Conservation (phyloP, 2,797 vertebrate genomes). For the Hypotaenidia okinawae region DNA sequence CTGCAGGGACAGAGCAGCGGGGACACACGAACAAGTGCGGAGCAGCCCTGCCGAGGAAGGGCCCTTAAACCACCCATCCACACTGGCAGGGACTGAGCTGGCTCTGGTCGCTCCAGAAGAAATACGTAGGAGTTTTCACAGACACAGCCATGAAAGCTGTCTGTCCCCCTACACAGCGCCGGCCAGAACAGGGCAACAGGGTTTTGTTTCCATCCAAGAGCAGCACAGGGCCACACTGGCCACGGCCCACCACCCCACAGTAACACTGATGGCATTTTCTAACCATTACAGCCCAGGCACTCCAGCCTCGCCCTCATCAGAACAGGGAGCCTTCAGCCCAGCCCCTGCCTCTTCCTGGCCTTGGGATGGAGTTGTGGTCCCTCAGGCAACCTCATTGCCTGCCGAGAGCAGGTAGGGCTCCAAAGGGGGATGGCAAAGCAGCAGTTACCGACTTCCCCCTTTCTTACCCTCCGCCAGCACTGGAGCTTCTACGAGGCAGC, state of each 20-base stretch:
- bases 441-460: fast-evolving
- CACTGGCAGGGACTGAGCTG: background rate
- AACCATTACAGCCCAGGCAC: fast-evolving
- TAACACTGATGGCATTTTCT: fast-evolving
- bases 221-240: background rate
- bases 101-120: background rate
- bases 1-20: fast-evolving
- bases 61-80: background rate
- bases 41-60: background rate
- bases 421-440: fast-evolving
- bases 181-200: fast-evolving
- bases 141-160: background rate
- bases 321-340: background rate
- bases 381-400: background rate
- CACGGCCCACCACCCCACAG: fast-evolving
- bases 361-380: fast-evolving
- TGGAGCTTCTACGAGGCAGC: fast-evolving
- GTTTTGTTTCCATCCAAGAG: background rate
- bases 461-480: fast-evolving
- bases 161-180: fast-evolving
- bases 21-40: background rate
- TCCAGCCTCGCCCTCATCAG: fast-evolving
- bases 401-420: background rate
- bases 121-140: background rate
- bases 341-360: background rate